Base-by-base conservation (phyloP, 2,888 invertebrate species). In the Drosophila recens region DNA sequence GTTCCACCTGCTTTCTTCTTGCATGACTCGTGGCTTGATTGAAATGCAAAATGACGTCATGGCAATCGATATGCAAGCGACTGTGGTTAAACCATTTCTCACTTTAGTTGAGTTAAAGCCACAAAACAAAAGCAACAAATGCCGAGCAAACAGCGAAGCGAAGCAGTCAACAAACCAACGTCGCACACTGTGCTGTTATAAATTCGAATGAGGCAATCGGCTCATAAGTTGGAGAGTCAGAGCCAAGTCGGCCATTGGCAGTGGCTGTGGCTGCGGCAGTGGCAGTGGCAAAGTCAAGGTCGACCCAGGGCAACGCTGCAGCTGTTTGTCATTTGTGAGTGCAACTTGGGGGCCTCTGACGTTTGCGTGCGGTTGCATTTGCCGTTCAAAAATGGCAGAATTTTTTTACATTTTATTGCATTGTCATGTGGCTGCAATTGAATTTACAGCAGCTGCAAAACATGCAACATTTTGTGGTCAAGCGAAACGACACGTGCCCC, bases 381-480 rank as follows among this genome's bases (percentile, higher is more conserved):
- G 81, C 46, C 68, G 63, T 73, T 57, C 66, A 58, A 63, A 65
- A 38, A 53, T 30, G 59, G 59, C 62, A 77, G 69, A 17, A 42
- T 63, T 59, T 48, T 59, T 27, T 5, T 48, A 40, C 52, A 61
- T 80, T 86, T 76, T 84, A 86, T 84, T 76, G 76, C 84, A 88
- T 82, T 83, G 86, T 76, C 88, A 86, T 87, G 88, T 58, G 84
- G 78, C 70, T 71, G 70, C 76, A 78, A 82, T 85, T 78, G 75
- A 80, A 78, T 86, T 66, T 85, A 75, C 83, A 62, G 56, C 68
- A 67, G 67, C 77, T 68, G 66, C 59, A 65, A 20, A 76, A 76
- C 88, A 85, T 84, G 88, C 88, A 82, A 84, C 88, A 72, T 78
- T 87, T 75, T 87, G 80, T 70, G 88, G 86, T 82, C 67, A 73